Evolutionary conservation across 2,113 vertebrate genomes (phyloP), one percentile per base, ranked within the genome.

Genomic region (Larimichthys polyactis): DNA sequence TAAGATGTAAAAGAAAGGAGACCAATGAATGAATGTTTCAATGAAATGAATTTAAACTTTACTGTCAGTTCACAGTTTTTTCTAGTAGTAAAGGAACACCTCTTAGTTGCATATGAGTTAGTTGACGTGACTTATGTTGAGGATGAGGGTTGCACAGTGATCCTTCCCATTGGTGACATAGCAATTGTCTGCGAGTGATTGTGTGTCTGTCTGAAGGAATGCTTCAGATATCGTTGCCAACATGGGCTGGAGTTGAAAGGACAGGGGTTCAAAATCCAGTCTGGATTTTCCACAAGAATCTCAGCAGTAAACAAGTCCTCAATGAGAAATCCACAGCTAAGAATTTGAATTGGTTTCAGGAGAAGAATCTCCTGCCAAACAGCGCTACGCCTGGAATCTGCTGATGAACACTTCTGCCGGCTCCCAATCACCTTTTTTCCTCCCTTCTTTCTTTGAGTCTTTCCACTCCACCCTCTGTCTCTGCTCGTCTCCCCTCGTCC

Each of bases 301-400:
- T 63, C 71, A 62, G 36, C 36, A 54, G 64, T 32, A 62, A 77
- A 84, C 66, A 44, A 58, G 29, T 67, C 62, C 17, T 76, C 12
- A 19, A 6, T 22, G 48, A 81, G 66, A 77, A 74, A 73, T 64
- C 81, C 48, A 36, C 15, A 57, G 74, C 70, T 17, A 2, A 54
- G 48, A 75, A 63, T 68, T 67, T 78, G 75, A 29, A 65, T 32
- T 49, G 52, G 52, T 75, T 76, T 68, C 54, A 67, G 65, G 24
- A 65, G 12, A 64, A 84, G 54, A 73, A 40, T 79, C 58, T 43
- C 1, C 49, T 69, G 64, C 76, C 85, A 81, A 77, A 64, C 70
- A 22, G 24, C 14, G 43, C 79, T 60, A 65, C 51, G 83, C 27
- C 65, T 86, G 83, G 83, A 90, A 86, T 90, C 55, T 81, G 82